phyloP scores from a whole-genome alignment of 2,113 vertebrate species.

The Calypte anna region DNA sequence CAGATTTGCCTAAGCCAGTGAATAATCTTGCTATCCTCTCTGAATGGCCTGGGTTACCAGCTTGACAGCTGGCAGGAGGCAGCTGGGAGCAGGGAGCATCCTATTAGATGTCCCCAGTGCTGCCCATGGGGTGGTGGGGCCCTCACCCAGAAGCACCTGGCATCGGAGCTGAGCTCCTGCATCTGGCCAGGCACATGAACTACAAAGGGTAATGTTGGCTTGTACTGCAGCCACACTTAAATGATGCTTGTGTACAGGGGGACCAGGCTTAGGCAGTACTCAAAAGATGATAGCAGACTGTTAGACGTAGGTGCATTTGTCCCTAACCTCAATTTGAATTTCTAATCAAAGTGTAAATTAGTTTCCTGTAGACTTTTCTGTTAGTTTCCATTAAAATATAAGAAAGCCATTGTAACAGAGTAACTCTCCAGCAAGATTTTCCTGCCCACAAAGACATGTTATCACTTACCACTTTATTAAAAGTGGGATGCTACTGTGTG shows the following conservation, averaged over 20 bases:
- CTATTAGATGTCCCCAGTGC: fast-evolving
- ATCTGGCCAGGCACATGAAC: fast-evolving
- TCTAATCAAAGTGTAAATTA: neutral
- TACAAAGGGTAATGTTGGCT: neutral
- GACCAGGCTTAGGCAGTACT: neutral
- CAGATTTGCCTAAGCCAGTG: neutral
- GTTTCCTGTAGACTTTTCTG: neutral
- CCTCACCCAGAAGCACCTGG: neutral
- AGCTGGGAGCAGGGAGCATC: fast-evolving
- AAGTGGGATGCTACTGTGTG: neutral
- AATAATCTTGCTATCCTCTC: neutral
- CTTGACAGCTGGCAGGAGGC: neutral
- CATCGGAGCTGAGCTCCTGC: fast-evolving
- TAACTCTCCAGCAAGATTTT: neutral
- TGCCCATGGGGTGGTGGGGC: neutral
- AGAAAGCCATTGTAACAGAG: neutral
- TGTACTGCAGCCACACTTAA: neutral
- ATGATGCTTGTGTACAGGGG: neutral
- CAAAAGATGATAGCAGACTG: neutral
- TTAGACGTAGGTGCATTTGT: neutral
- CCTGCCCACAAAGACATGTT: neutral
- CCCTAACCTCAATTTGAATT: neutral
- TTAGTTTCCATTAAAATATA: neutral
- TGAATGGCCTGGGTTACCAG: neutral
- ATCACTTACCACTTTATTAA: neutral